Evolutionary conservation across 2,113 vertebrate genomes (phyloP).

Genomic region (Mormoops blainvillei): DNA sequence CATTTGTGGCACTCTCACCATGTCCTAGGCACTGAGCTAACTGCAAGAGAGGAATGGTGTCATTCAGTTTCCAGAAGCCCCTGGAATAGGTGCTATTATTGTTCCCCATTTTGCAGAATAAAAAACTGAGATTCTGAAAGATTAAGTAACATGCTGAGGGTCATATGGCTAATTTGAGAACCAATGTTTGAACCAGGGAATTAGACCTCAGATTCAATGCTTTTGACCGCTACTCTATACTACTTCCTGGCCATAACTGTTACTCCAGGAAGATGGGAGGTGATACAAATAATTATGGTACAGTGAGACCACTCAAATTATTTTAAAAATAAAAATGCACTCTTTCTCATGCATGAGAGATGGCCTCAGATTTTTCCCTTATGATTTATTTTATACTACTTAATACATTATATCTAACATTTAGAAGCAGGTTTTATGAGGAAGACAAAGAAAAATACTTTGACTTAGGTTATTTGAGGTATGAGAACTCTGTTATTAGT

Average conservation of each 20-base stretch:
- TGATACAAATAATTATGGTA: not conserved
- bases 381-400: constrained; percentile 7
- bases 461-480: constrained; percentile 6
- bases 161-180: not conserved
- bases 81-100: not conserved
- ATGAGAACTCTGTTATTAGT: constrained; percentile 33
- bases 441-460: not conserved
- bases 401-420: constrained; percentile 9
- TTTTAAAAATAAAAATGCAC: constrained; percentile 10
- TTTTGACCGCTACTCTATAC: not conserved
- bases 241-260: not conserved
- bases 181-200: not conserved
- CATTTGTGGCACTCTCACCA: not conserved
- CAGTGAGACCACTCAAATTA: not conserved
- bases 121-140: not conserved
- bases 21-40: not conserved
- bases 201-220: not conserved
- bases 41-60: not conserved
- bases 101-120: not conserved
- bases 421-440: not conserved
- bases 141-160: not conserved
- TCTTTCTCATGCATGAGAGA: not conserved
- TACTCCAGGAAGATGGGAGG: not conserved
- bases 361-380: not conserved
- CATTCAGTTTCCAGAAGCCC: not conserved